Percentiles rank a stretch among this genome's conserved stretches.
Conservation (phyloP, 2,113 vertebrate genomes). For the Jaculus jaculus region DNA sequence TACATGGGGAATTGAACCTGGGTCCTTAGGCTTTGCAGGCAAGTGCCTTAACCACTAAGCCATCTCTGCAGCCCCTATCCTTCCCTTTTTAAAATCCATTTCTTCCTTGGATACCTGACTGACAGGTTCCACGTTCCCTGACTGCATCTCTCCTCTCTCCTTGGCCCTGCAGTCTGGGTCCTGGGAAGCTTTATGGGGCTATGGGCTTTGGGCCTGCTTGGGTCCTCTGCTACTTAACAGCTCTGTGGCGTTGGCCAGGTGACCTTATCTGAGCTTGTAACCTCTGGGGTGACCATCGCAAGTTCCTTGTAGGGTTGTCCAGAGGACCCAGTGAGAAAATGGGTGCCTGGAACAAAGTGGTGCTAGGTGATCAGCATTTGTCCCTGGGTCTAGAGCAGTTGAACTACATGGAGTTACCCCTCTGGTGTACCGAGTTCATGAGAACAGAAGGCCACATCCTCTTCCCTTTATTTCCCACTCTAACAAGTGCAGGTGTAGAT, state of each 20-base stretch:
- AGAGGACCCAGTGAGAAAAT: not conserved
- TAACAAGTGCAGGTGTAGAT: not conserved
- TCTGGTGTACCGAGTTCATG: not conserved
- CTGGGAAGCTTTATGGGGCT: not conserved
- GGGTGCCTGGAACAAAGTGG: accelerated
- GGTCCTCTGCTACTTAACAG: not conserved
- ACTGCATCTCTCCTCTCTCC: not conserved
- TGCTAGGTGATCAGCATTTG: too few relatives aligned
- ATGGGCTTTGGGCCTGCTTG: not conserved
- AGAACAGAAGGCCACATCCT: not conserved
- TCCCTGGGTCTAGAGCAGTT: accelerated
- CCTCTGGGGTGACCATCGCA: not conserved
- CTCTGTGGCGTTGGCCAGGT: not conserved
- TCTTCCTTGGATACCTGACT: not conserved
- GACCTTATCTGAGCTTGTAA: not conserved
- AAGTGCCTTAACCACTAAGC: too few relatives aligned
- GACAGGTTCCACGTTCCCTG: not conserved
- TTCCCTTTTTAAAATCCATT: not conserved
- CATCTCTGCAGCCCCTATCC: too few relatives aligned
- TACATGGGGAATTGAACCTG: too few relatives aligned
- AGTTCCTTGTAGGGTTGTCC: not conserved
- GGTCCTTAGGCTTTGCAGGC: too few relatives aligned
- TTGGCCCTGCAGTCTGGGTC: not conserved
- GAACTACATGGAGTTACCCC: too few relatives aligned
- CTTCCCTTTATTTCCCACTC: too few relatives aligned